Conservation (phyloP, 1,140 invertebrate species). For the Pseudomyrmex gracilis region DNA sequence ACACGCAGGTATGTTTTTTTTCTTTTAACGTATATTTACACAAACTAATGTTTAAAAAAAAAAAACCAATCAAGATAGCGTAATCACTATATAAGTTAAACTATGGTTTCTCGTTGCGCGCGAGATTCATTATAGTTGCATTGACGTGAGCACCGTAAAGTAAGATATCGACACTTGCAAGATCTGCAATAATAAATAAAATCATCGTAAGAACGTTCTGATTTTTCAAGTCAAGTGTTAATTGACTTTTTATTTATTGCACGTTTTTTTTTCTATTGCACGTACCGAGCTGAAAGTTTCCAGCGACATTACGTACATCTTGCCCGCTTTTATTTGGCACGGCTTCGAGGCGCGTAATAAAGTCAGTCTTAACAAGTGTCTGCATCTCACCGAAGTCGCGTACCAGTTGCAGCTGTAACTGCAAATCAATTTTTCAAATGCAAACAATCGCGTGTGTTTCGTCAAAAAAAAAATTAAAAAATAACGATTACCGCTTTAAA, state of each 20-base stretch:
- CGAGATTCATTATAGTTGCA: background rate
- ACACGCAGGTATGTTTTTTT: background rate
- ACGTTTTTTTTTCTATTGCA: background rate
- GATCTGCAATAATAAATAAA: constrained; percentile 13
- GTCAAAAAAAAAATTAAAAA: too few species aligned
- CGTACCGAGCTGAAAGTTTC: constrained; percentile 67
- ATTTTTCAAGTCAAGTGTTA: background rate
- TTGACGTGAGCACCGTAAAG: constrained; percentile 6
- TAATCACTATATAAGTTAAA: background rate
- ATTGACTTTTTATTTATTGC: background rate
- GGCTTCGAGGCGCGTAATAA: constrained; percentile 61
- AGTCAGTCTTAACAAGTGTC: constrained; percentile 58
- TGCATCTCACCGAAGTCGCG: constrained; percentile 57
- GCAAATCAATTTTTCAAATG: background rate
- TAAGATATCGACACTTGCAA: constrained; percentile 17
- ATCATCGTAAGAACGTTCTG: background rate
- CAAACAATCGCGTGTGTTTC: too few species aligned
- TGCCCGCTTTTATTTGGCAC: constrained; percentile 68
- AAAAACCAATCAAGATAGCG: too few species aligned
- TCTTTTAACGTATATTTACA: background rate
- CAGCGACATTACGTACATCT: constrained; percentile 66
- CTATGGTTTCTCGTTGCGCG: background rate
- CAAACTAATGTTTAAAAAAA: background rate
- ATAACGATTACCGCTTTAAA: too few species aligned
- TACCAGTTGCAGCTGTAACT: constrained; percentile 66